phyloP scores from a whole-genome alignment of 2,113 vertebrate genomes.

The Osmerus eperlanus region DNA sequence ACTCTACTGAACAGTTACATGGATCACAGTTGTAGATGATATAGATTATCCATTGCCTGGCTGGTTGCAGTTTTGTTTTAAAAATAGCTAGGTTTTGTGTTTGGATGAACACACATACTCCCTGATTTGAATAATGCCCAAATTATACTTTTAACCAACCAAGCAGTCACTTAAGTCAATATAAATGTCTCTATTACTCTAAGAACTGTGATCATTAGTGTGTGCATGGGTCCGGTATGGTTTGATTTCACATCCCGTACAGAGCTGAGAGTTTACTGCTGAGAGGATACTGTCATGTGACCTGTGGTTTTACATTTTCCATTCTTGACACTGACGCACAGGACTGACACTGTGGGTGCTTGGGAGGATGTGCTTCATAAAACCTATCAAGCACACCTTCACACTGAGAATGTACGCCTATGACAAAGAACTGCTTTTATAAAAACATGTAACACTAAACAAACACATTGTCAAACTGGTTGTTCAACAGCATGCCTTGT shows the following conservation, averaged over 20 bases:
- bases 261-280: background rate
- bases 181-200: background rate
- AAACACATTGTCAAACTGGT: background rate
- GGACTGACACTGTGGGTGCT: background rate
- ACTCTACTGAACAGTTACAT: no score
- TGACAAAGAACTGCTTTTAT: background rate
- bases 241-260: no score
- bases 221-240: no score
- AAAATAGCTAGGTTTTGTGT: no score
- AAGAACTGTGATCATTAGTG: background rate
- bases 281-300: constrained; percentile 5
- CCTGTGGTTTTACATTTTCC: constrained; percentile 11
- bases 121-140: no score
- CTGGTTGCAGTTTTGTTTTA: no score
- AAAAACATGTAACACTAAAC: no score
- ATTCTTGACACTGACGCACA: background rate
- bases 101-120: no score
- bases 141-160: no score
- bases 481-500: background rate
- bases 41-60: no score
- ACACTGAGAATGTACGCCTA: background rate
- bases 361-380: background rate
- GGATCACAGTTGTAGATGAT: no score
- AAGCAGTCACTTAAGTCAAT: background rate
- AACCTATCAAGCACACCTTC: background rate